These are phyloP conservation scores for Ophioninae sp. DNA, from an alignment of 2,888 invertebrate genomes.

Conservation along the genomic window DNA sequence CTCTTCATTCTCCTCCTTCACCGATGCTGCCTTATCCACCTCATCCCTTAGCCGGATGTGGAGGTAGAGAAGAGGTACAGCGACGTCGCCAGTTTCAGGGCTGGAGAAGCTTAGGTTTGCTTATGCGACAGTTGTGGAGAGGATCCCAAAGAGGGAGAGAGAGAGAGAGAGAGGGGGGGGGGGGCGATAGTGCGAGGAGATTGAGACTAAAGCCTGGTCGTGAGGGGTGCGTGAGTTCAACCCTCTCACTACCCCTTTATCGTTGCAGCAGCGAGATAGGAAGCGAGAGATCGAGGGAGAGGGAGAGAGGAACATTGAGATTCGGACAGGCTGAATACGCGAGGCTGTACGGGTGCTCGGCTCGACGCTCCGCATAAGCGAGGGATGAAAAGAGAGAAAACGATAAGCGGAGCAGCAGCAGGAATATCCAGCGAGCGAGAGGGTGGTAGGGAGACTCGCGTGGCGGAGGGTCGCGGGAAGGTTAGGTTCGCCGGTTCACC, in stretches of 20 bases:
- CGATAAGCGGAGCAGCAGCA: constrained; percentile 25
- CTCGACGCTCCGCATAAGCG: constrained; percentile 44
- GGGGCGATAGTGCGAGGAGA: background rate
- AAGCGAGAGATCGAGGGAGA: constrained; percentile 24
- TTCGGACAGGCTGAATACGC: constrained; percentile 46
- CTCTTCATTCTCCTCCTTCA: constrained; percentile 24
- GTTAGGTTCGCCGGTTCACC: constrained; percentile 80
- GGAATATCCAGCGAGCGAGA: constrained; percentile 61
- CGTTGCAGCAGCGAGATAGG: background rate
- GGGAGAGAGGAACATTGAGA: constrained; percentile 28
- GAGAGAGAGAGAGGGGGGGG: background rate
- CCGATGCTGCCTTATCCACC: constrained; percentile 34
- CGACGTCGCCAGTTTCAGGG: constrained; percentile 61
- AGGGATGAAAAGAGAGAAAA: constrained; percentile 47
- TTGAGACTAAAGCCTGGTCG: constrained; percentile 42
- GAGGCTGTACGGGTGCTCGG: constrained; percentile 61
- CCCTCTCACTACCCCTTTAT: constrained; percentile 58
- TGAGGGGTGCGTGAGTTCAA: constrained; percentile 72
- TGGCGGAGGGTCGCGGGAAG: constrained; percentile 70
- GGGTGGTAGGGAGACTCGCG: constrained; percentile 49
- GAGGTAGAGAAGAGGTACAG: constrained; percentile 47
- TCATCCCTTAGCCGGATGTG: constrained; percentile 46
- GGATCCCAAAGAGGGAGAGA: background rate
- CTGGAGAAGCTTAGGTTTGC: constrained; percentile 71
- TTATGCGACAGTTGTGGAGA: constrained; percentile 65